Conservation (phyloP, 2,113 vertebrate genomes). For the Phalacrocorax aristotelis region DNA sequence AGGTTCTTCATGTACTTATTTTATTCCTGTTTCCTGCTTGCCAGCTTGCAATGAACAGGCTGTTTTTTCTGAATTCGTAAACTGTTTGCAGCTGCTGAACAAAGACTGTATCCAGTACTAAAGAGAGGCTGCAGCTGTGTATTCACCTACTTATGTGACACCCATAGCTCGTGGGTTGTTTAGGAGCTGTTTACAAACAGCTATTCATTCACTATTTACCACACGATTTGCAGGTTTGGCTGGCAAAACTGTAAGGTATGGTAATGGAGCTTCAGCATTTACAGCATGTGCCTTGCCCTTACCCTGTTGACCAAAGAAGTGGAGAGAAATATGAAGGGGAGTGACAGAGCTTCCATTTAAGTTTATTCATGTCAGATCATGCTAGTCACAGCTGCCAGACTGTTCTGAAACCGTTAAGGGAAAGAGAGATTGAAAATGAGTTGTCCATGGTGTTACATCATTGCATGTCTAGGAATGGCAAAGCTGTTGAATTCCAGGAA, state of each 20-base stretch:
- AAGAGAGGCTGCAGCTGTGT: not conserved
- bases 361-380: not conserved
- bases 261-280: not conserved
- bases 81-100: not conserved
- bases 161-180: not conserved
- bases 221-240: not conserved
- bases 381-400: not conserved
- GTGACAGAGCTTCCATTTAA: not conserved
- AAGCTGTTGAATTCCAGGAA: not conserved
- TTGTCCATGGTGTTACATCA: not conserved
- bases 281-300: not conserved
- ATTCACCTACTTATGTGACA: not conserved
- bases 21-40: not conserved
- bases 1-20: not conserved
- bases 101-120: not conserved
- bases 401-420: not conserved
- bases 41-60: not conserved
- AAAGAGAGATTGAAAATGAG: not conserved
- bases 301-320: not conserved
- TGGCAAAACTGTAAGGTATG: not conserved
- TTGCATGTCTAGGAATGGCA: not conserved
- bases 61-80: not conserved
- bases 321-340: not conserved
- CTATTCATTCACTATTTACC: not conserved
- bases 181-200: not conserved